Base-by-base conservation (phyloP, 2,888 invertebrate species). In the Elmis aenea region DNA sequence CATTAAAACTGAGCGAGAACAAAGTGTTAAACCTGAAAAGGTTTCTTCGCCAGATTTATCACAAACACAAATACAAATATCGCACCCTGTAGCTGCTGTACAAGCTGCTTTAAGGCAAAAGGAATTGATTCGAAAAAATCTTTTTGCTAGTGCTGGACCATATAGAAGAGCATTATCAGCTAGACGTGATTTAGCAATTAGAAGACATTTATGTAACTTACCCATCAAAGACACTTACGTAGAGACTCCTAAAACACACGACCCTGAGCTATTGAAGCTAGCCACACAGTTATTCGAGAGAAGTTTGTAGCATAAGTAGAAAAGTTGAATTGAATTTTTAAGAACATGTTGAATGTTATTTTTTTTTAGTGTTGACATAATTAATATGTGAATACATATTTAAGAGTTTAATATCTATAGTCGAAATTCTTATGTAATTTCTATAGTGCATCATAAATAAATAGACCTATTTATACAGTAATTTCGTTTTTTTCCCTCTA, bases 141-240 rank as follows among this genome's bases (percentile, higher is more conserved):
- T 85, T 2, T 74, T 89, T 46, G 76, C 78, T 41, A 80, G 80
- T 55, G 77, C 85, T 24, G 86, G 86, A 10, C 80, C 81, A 24
- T 82, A 79, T 53, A 81, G 85, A 14, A 74, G 85, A 9, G 90
- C 88, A 0, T 65, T 90, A 27, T 85, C 85, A 50, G 88, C 90
- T 4, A 73, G 89, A 10, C 74, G 83, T 31, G 91, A 91, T 62
- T 69, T 90, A 38, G 81, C 83, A 14, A 74, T 90, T 40, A 71
- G 83, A 5, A 69, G 83, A 16, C 80, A 81, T 57, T 64, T 88
- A 26, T 83, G 83, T 57, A 76, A 80, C 50, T 65, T 84, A 51
- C 83, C 84, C 0, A 69, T 78, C 1, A 74, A 76, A 3, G 83
- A 83, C 50, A 48, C 58, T 8, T 66, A 60, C 43, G 64, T 63